Conservation (phyloP, 2,113 vertebrate species). For the Raja brachyura region DNA sequence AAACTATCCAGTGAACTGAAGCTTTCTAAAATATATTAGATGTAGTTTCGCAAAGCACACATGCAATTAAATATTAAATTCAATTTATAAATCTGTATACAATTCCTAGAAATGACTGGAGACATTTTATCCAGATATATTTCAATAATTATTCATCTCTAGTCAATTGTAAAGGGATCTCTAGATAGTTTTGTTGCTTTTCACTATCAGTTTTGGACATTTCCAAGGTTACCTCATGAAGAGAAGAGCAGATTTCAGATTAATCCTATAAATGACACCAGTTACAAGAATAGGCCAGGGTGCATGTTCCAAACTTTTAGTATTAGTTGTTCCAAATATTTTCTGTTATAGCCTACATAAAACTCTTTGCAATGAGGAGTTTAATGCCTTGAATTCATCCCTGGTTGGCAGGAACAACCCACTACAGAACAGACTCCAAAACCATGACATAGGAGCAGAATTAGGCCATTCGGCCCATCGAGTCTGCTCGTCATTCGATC, state of each 20-base stretch:
- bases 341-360: not conserved
- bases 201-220: not conserved
- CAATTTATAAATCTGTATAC: not conserved
- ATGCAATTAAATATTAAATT: not conserved
- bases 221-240: constrained; percentile 10
- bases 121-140: constrained; percentile 7
- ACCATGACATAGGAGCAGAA: too few species aligned
- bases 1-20: not conserved
- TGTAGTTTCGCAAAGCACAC: not conserved
- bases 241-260: not conserved
- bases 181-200: not conserved
- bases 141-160: not conserved
- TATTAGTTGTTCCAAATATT: not conserved
- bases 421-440: not conserved
- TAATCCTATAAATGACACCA: not conserved
- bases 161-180: not conserved
- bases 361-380: not conserved
- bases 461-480: too few species aligned
- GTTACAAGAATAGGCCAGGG: not conserved
- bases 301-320: not conserved
- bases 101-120: not conserved
- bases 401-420: too few species aligned
- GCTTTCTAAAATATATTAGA: too few species aligned
- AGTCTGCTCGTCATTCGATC: too few species aligned
- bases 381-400: too few species aligned